phyloP scores from a whole-genome alignment of 2,113 vertebrate species.

The Ictalurus punctatus region DNA sequence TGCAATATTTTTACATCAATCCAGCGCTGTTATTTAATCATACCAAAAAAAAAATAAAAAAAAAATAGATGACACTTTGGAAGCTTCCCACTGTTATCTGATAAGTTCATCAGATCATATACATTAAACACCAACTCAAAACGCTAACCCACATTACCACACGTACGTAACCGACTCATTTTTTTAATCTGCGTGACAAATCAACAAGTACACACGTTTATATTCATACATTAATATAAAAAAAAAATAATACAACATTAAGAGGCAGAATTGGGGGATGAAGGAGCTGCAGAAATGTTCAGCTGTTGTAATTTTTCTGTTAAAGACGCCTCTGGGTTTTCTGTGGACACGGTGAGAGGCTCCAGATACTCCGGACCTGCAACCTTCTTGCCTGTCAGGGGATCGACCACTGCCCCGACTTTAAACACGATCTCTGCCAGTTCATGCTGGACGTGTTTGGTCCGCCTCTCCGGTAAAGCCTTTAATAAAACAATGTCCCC shows the following conservation, averaged over 20 bases:
- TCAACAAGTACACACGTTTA: conserved; percentile 5
- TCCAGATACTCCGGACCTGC: conserved; percentile 83
- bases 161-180: background rate
- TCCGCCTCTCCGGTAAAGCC: conserved; percentile 81
- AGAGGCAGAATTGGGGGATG: conserved; percentile 1
- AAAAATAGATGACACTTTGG: background rate
- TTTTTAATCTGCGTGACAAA: conserved; percentile 16
- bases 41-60: too few species aligned
- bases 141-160: background rate
- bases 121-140: background rate
- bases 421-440: conserved; percentile 91
- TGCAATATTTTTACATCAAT: background rate
- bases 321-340: conserved; percentile 63
- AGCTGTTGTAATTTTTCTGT: conserved; percentile 79
- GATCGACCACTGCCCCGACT: conserved; percentile 91
- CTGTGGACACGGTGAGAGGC: conserved; percentile 68
- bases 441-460: conserved; percentile 93
- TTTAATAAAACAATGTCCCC: conserved; percentile 94
- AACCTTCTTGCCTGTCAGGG: conserved; percentile 85
- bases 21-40: background rate
- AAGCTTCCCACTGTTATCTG: background rate
- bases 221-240: conserved; percentile 5
- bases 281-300: conserved; percentile 63
- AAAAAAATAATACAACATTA: conserved; percentile 15
- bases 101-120: background rate